A percentile compares a stretch with the other conserved stretches of the same genome.
phyloP scores from a whole-genome alignment of 2,113 vertebrate genomes.

The Lathamus discolor region DNA sequence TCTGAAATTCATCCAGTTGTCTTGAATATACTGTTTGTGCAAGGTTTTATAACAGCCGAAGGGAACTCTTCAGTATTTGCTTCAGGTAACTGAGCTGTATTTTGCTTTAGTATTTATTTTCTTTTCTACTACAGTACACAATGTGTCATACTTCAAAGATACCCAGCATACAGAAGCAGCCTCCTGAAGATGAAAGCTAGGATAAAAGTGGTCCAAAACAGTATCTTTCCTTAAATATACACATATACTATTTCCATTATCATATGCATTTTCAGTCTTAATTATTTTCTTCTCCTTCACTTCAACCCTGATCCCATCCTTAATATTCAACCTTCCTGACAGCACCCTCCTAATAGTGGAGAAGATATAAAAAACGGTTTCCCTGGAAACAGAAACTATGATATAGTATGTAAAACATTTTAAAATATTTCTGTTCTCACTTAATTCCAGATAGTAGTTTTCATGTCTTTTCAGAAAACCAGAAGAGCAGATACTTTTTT shows the following conservation, averaged over 20 bases:
- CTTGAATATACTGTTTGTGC: not conserved
- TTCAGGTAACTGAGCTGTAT: not conserved
- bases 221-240: not conserved
- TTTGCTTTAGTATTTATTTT: constrained; percentile 24
- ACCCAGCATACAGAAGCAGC: not conserved
- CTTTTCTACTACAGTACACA: not conserved
- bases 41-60: not conserved
- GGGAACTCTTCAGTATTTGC: not conserved
- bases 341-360: not conserved
- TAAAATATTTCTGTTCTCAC: not conserved
- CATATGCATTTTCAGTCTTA: not conserved
- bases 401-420: not conserved
- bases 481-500: not conserved
- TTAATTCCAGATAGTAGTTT: not conserved
- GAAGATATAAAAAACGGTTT: not conserved
- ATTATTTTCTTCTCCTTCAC: not conserved
- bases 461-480: not conserved
- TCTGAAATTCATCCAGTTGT: not conserved
- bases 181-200: not conserved
- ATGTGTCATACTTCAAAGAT: constrained; percentile 2
- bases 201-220: not conserved
- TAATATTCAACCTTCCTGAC: not conserved
- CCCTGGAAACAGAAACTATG: constrained; percentile 9
- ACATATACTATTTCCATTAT: not conserved
- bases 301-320: not conserved